Evolutionary conservation across 2,797 vertebrate species (phyloP).

Genomic region (Hafferia zeledoni): DNA sequence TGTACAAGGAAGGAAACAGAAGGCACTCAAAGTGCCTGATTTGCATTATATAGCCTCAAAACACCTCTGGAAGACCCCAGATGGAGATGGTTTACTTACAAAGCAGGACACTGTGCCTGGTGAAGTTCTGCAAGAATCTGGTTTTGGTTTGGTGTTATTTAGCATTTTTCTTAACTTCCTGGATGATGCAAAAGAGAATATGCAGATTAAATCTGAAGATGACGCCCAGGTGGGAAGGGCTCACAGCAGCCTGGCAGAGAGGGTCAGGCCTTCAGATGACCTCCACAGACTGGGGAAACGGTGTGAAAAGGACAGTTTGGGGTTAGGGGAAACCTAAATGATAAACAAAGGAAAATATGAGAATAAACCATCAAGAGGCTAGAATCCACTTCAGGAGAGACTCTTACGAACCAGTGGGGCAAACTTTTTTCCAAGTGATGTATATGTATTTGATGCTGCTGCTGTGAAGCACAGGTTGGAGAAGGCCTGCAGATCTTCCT

Average conservation of each 20-base stretch:
- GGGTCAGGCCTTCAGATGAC: neutral
- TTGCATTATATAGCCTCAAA: neutral
- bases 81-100: neutral
- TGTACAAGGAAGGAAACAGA: neutral
- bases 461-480: neutral
- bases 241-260: neutral
- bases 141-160: neutral
- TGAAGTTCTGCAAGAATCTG: neutral
- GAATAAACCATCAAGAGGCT: neutral
- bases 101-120: neutral
- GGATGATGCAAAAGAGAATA: neutral
- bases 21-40: neutral
- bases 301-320: neutral
- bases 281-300: neutral
- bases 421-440: neutral
- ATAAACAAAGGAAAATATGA: neutral
- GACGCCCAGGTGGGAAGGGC: neutral
- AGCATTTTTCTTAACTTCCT: neutral
- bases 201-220: neutral
- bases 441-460: neutral
- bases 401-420: neutral
- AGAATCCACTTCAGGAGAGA: neutral
- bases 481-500: neutral
- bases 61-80: fast-evolving
- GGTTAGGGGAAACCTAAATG: neutral